These are phyloP conservation scores for Tangara arthus DNA, from an alignment of 2,797 vertebrate species.

Conservation along the genomic window DNA sequence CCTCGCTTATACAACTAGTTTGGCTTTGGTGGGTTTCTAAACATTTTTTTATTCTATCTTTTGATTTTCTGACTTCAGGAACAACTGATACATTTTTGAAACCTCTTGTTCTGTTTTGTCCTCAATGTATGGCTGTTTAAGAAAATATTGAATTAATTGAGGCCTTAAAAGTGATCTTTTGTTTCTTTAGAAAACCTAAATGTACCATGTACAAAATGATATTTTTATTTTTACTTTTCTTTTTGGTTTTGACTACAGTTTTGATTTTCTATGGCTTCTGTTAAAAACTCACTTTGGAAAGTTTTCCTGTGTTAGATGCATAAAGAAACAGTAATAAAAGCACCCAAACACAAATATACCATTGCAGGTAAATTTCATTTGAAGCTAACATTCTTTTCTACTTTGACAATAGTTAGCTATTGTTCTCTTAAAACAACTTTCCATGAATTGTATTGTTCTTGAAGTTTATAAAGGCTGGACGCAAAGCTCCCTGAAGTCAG, in stretches of 20 bases:
- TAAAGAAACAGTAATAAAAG: neutral
- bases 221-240: neutral
- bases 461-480: neutral
- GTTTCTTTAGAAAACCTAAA: neutral
- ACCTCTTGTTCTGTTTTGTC: neutral
- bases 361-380: slow-evolving; percentile 17
- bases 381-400: neutral
- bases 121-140: neutral
- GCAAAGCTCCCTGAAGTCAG: slow-evolving; percentile 46
- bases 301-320: neutral
- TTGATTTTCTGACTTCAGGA: neutral
- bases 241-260: neutral
- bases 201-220: neutral
- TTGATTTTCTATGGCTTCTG: neutral
- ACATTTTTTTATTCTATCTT: neutral
- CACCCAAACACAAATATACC: neutral
- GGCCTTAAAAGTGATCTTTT: neutral
- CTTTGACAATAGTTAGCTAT: neutral
- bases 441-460: slow-evolving; percentile 15
- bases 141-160: neutral
- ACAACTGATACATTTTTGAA: neutral
- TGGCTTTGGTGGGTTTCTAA: neutral
- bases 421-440: slow-evolving; percentile 25
- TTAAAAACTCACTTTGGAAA: neutral
- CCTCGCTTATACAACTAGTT: neutral